Conservation (phyloP, 1,140 invertebrate genomes). For the Bombus pascuorum region DNA sequence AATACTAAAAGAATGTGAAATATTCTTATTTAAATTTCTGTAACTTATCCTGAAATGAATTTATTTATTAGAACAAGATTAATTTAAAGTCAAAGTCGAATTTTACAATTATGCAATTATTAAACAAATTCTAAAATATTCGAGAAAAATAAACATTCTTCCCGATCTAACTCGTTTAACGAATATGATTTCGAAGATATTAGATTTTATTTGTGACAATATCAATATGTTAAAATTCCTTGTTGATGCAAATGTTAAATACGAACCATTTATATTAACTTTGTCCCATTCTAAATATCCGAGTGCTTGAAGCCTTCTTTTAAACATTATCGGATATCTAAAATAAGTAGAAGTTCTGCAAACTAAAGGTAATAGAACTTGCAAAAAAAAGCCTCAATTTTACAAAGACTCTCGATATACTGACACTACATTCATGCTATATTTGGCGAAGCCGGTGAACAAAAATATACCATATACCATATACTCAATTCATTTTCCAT, state of each 20-base stretch:
- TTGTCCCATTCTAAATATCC: slow-evolving; percentile 88
- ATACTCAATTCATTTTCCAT: neutral
- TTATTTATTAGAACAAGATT: too few species aligned
- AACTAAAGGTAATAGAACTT: neutral
- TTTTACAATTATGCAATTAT: too few species aligned
- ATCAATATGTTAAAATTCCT: slow-evolving; percentile 7
- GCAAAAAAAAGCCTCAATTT: neutral
- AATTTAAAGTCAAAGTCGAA: too few species aligned
- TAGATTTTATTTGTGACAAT: neutral
- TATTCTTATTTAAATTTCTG: too few species aligned
- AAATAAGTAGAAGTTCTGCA: neutral
- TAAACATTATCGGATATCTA: slow-evolving; percentile 85
- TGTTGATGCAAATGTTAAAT: slow-evolving; percentile 49
- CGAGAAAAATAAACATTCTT: neutral
- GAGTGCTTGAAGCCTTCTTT: slow-evolving; percentile 88
- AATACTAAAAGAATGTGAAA: too few species aligned
- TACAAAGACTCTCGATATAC: too few species aligned
- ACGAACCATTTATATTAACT: slow-evolving; percentile 84
- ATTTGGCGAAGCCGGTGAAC: neutral
- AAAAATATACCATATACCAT: neutral
- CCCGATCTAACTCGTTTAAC: neutral
- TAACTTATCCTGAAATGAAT: too few species aligned
- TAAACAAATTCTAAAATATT: neutral
- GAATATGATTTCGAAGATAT: neutral
- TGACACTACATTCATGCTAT: neutral